Evolutionary conservation across 1,140 invertebrate genomes (phyloP).

Genomic region (Zaprionus lachaisei): DNA sequence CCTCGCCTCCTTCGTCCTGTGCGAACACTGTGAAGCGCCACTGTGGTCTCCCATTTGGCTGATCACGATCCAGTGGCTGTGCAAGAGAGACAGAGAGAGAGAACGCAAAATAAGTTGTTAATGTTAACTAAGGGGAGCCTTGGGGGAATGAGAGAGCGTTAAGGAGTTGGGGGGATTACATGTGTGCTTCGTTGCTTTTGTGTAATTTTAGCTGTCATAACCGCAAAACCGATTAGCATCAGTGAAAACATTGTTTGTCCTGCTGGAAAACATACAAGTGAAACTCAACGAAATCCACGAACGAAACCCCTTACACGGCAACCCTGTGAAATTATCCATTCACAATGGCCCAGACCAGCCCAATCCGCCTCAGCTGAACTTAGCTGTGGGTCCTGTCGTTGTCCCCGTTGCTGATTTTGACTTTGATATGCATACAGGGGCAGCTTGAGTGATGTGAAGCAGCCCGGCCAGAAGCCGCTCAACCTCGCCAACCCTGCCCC

Average conservation of each 20-base stretch:
- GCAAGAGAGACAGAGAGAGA: neutral
- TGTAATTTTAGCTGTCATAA: constrained; percentile 79
- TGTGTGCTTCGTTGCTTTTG: constrained; percentile 43
- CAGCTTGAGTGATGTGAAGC: constrained; percentile 66
- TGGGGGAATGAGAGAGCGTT: neutral
- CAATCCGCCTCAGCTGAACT: constrained; percentile 30
- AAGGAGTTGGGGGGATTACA: neutral
- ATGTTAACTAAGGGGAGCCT: neutral
- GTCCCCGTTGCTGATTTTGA: constrained; percentile 72
- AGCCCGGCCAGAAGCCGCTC: constrained; percentile 3
- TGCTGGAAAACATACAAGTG: constrained; percentile 29
- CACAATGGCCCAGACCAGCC: constrained; percentile 32
- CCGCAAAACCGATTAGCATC: constrained; percentile 79
- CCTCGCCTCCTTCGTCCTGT: constrained; percentile 98
- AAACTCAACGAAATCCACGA: constrained; percentile 30
- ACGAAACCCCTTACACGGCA: constrained; percentile 21
- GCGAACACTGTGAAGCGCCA: constrained; percentile 99
- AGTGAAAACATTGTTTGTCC: constrained; percentile 56
- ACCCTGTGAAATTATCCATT: constrained; percentile 67
- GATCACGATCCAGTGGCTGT: constrained; percentile 97
- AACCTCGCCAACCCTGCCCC: constrained; percentile 18
- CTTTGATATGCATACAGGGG: constrained; percentile 77
- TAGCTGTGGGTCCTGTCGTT: constrained; percentile 32
- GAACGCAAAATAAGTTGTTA: constrained; percentile 36
- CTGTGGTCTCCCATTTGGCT: constrained; percentile 96